phyloP scores from a whole-genome alignment of 2,888 invertebrate genomes.

The Protophormia terraenovae region DNA sequence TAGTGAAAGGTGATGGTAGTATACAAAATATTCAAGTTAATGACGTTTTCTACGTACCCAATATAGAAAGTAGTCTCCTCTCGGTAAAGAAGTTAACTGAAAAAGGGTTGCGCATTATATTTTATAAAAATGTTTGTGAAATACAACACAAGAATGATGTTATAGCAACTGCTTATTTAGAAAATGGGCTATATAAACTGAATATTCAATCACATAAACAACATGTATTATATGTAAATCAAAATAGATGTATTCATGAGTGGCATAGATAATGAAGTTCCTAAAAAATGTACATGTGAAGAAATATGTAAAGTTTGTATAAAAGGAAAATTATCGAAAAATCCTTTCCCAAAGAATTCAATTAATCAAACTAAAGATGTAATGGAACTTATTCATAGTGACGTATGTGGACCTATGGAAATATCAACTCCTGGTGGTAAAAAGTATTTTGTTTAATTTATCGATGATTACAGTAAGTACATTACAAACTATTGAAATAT shows the following conservation, averaged over 20 bases:
- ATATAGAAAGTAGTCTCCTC: neutral
- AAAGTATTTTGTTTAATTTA: slow-evolving; percentile 71
- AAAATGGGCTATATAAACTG: neutral
- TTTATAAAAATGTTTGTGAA: neutral
- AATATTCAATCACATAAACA: neutral
- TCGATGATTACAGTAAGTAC: slow-evolving; percentile 74
- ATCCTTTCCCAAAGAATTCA: neutral
- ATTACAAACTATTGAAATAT: slow-evolving; percentile 45
- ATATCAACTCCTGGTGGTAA: slow-evolving; percentile 69
- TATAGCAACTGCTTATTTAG: neutral
- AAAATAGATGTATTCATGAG: neutral
- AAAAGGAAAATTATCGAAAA: slow-evolving; percentile 3
- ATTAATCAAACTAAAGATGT: neutral
- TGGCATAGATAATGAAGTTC: neutral
- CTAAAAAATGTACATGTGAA: neutral
- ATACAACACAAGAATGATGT: neutral
- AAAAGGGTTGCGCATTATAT: neutral
- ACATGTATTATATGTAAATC: neutral
- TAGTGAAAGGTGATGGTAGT: neutral
- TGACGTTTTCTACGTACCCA: neutral
- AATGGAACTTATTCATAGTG: neutral
- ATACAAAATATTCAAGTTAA: neutral
- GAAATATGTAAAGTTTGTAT: neutral
- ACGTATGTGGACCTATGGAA: slow-evolving; percentile 27
- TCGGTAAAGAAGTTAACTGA: slow-evolving; percentile 2